Base-by-base conservation (phyloP, 1,140 invertebrate species). In the Macrobrachium nipponense region DNA sequence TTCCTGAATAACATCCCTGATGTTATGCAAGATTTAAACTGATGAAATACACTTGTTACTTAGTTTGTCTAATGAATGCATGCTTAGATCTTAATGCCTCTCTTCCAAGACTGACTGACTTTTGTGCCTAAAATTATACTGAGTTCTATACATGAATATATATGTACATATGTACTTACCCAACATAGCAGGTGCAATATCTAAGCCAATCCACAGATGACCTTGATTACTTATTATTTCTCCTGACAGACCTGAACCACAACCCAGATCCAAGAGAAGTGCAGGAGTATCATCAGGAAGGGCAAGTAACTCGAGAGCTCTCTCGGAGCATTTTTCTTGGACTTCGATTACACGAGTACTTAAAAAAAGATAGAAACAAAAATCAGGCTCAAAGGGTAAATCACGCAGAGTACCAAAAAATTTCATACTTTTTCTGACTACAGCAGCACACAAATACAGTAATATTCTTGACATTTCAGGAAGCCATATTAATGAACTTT, bases 261-360 rank as follows among this genome's bases (percentile, higher is more conserved):
- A 99, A 14, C 99, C 99, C 90, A 99, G 94, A 92, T 99, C 99
- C 80, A 99, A 92, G 85, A 99, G 92, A 20, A 96, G 94, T 89
- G 94, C 95, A 0, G 95, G 92, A 81, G 94, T 91, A 91, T 98
- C 96, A 90, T 97, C 96, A 15, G 97, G 96, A 61, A 99, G 91
- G 15, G 95, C 91, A 12, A 99, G 92, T 62, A 99, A 91, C 92
- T 99, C 98, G 59, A 99, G 91, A 14, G 98, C 98, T 91, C 99
- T 93, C 92, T 98, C 97, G 83, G 96, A 95, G 95, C 99, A 97
- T 91, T 98, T 94, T 66, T 94, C 93, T 92, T 99, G 98, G 90
- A 99, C 98, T 89, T 98, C 96, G 87, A 99, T 98, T 90, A 99
- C 99, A 86, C 98, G 94, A 60, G 98, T 94, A 91, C 97, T 99